These are phyloP conservation scores for Microcebus ravelobensis DNA, from an alignment of 2,113 vertebrate genomes.

Conservation along the genomic window DNA sequence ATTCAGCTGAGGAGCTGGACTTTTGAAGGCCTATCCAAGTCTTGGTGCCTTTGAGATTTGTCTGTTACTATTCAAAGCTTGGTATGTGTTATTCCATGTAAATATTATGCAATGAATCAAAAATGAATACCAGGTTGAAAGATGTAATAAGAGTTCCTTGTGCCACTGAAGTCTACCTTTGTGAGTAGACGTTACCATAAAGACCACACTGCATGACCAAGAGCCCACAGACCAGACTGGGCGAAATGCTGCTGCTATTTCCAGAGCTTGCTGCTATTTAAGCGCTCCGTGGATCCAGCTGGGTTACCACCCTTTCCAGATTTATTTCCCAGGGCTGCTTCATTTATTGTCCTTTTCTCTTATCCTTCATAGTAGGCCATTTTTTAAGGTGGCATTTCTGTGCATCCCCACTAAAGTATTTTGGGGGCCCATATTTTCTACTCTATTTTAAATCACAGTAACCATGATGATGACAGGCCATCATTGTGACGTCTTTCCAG, in stretches of 20 bases:
- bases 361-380: not conserved
- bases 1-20: not conserved
- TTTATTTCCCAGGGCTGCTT: not conserved
- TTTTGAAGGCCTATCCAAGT: not conserved
- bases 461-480: not conserved
- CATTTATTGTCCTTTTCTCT: not conserved
- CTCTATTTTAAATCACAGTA: not conserved
- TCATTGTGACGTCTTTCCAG: not conserved
- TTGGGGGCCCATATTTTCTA: not conserved
- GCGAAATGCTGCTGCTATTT: slow-evolving; percentile 22
- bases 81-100: not conserved
- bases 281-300: not conserved
- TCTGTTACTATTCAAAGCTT: not conserved
- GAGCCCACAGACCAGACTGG: slow-evolving; percentile 45
- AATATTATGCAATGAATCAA: not conserved
- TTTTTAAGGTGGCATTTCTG: not conserved
- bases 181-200: not conserved
- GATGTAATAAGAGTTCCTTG: not conserved
- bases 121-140: slow-evolving; percentile 21
- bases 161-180: not conserved
- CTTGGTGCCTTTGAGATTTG: slow-evolving; percentile 10
- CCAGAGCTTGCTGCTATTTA: slow-evolving; percentile 18
- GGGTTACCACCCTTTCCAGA: not conserved
- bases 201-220: not conserved
- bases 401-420: not conserved